Evolutionary conservation across 2,113 vertebrate species (phyloP), one percentile per base, ranked within the genome.

Genomic region (Rissa tridactyla): DNA sequence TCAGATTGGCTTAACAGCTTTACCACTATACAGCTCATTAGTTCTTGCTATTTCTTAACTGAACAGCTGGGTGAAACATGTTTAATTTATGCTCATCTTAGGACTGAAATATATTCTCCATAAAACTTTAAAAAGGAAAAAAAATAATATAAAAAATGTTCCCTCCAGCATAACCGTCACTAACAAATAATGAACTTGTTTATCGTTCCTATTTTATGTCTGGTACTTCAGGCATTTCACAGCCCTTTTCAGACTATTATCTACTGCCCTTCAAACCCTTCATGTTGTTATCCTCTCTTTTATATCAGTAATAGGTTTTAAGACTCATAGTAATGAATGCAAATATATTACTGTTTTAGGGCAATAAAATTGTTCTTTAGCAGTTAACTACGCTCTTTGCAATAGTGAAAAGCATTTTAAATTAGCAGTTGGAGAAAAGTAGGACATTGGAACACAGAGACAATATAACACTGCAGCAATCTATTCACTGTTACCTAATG

Each of bases 251-350:
- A 92, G 70, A 79, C 49, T 96, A 82, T 96, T 97, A 86, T 92
- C 96, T 89, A 73, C 78, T 96, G 92, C 96, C 94, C 92, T 97
- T 96, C 94, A 97, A 94, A 96, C n/a, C 66, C 69, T 95, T 97
- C 92, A 38, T 66, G 84, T 95, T 97, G 83, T 97, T 95, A 95
- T 92, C 95, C 83, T 91, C 87, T 96, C 66, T 96, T 96, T 97
- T 96, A 90, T 95, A 97, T 87, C 76, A 80, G 94, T 94, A 97
- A 82, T 95, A 95, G 77, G 88, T 94, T 97, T 95, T 95, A 97
- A 95, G 80, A 55, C 51, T 86, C 71, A 58, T 90, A 96, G 88
- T 96, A 97, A 95, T 96, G 95, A 98, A 98, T 97, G 97, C 94
- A 98, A 97, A 97, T 97, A 83, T 70, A 85, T 97, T 95, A 95